Base-by-base conservation (phyloP, 2,797 vertebrate genomes). In the Otolemur crassicaudatus region DNA sequence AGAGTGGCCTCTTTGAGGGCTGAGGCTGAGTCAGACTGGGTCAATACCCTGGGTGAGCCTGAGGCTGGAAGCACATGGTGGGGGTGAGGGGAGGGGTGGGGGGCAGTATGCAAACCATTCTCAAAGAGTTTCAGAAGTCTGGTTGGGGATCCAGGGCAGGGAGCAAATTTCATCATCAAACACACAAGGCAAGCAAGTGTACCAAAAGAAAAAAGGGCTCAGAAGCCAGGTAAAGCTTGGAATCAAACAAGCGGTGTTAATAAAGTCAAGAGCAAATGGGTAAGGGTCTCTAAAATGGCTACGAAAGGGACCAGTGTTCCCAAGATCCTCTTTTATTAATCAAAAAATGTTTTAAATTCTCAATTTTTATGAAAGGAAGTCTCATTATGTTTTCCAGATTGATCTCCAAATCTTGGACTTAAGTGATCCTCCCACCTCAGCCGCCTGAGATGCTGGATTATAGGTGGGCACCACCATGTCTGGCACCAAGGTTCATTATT, bases 81-180 rank as follows among this genome's bases (percentile, higher is more conserved):
- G 19, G 43, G 20, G 46, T 16, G 14, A 2, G 49, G 49, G 49
- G 3, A 11, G 49, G 14, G 49, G 49, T 53, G 49, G 49, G 49
- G 14, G 14, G 49, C 14, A 14, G 34, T 37, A 37, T 73, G 87
- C 49, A 85, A 81, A 80, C 88, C 88, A 31, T 89, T 86, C 63
- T 94, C 92, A 86, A 43, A 91, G 69, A 60, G 67, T 80, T 96
- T 67, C 58, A 75, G 34, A 73, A 95, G 37, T 77, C 94, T 60
- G 13, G 4, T 14, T 16, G 31, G 27, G 37, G 40, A 31, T 49
- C 5, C 16, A 27, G 34, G 43, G 17, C 13, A 31, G 43, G 90
- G 53, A 49, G 25, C 81, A 95, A 93, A 95, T 87, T 90, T 58
- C 82, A 92, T 37, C 37, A 46, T 92, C 85, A 86, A 97, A 75